phyloP scores from a whole-genome alignment of 2,888 invertebrate genomes.

The Synanthedon tipuliformis region DNA sequence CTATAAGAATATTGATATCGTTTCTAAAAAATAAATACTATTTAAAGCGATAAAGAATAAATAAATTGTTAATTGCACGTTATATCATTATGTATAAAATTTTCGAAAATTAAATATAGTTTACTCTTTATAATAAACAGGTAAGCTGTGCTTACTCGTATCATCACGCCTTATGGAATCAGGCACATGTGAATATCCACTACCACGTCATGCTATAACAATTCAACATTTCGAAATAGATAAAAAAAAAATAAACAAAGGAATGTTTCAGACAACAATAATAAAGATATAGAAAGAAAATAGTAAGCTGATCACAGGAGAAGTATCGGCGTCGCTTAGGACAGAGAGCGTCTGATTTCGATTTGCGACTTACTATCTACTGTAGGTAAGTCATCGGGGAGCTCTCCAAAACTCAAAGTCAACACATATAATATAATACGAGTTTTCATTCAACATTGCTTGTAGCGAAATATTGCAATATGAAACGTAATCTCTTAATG shows the following conservation, averaged over 20 bases:
- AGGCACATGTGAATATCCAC: slow-evolving; percentile 44
- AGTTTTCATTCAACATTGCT: slow-evolving; percentile 21
- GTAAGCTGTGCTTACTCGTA: slow-evolving; percentile 51
- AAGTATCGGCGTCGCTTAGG: slow-evolving; percentile 11
- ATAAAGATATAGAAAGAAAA: slow-evolving; percentile 47
- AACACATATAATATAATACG: slow-evolving; percentile 31
- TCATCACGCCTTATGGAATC: slow-evolving; percentile 33
- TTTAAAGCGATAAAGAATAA: slow-evolving; percentile 62
- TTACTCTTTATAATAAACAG: not conserved
- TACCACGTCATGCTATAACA: slow-evolving; percentile 19
- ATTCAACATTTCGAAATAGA: slow-evolving; percentile 6
- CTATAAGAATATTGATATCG: slow-evolving; percentile 46
- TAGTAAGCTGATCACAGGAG: slow-evolving; percentile 60
- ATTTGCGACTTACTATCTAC: not conserved
- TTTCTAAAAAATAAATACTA: slow-evolving; percentile 65
- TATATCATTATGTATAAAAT: slow-evolving; percentile 40
- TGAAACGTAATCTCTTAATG: slow-evolving; percentile 33
- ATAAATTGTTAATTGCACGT: slow-evolving; percentile 63
- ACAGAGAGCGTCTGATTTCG: not conserved
- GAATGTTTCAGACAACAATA: slow-evolving; percentile 58
- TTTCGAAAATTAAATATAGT: slow-evolving; percentile 47
- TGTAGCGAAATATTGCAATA: slow-evolving; percentile 27
- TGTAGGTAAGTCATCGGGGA: slow-evolving; percentile 45
- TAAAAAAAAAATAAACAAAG: slow-evolving; percentile 35
- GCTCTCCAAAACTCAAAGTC: slow-evolving; percentile 45